These are phyloP conservation scores for Electrona antarctica DNA, from an alignment of 2,113 vertebrate species.

Conservation along the genomic window DNA sequence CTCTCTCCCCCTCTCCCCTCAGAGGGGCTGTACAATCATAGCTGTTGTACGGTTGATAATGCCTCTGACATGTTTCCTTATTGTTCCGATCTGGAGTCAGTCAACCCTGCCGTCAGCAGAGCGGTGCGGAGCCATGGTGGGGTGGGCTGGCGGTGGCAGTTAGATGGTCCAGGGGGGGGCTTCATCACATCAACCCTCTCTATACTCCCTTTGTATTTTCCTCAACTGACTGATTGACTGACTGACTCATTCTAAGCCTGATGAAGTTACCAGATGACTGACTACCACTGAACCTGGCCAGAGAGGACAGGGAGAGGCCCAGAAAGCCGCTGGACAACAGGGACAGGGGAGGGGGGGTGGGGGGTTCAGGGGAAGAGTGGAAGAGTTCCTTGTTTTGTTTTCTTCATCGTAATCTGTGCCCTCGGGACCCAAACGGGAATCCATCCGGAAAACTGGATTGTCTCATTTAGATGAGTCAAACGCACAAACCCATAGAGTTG, in stretches of 20 bases:
- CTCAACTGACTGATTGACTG: not conserved
- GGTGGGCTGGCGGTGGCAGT: not conserved
- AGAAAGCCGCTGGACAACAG: slow-evolving; percentile 18
- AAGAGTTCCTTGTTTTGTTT: not conserved
- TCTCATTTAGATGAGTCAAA: slow-evolving; percentile 71
- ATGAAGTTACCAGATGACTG: not conserved
- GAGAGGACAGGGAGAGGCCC: slow-evolving; percentile 29
- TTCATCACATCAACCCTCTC: slow-evolving; percentile 19
- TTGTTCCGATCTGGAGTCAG: slow-evolving; percentile 39
- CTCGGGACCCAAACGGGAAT: slow-evolving; percentile 68
- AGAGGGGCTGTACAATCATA: slow-evolving; percentile 11
- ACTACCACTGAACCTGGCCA: not conserved
- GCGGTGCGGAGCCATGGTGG: not conserved
- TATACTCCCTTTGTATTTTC: slow-evolving; percentile 12
- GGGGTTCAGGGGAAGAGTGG: not conserved
- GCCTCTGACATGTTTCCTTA: slow-evolving; percentile 45
- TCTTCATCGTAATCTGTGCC: slow-evolving; percentile 46
- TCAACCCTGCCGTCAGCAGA: slow-evolving; percentile 29
- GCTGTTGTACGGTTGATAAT: slow-evolving; percentile 35
- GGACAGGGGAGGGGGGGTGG: not conserved
- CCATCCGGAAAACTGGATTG: slow-evolving; percentile 75
- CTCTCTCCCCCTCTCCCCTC: not conserved
- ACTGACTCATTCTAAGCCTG: slow-evolving; percentile 6
- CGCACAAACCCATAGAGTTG: slow-evolving; percentile 46
- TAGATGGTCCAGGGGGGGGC: not conserved